These are phyloP conservation scores for silkworm (Bombyx mori) DNA, from an alignment of 1,140 invertebrate species.

Conservation along the genomic window DNA sequence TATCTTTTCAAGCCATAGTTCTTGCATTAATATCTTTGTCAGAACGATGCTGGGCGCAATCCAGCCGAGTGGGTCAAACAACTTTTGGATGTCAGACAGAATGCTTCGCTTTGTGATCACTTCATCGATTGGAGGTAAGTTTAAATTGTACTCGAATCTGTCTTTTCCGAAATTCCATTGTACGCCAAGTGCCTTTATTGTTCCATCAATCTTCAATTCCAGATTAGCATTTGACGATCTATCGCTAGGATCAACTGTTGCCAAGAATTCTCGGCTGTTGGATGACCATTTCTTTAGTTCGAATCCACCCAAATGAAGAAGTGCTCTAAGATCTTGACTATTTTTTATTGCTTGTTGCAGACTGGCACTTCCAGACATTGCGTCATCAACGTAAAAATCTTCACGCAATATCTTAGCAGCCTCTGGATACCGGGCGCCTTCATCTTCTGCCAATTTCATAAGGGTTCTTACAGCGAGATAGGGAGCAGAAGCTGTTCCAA, in stretches of 20 bases:
- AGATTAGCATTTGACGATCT: conserved; percentile 8
- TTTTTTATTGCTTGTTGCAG: not conserved
- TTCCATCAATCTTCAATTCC: conserved; percentile 14
- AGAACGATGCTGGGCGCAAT: not conserved
- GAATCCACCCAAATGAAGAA: conserved; percentile 3
- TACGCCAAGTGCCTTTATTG: conserved; percentile 22
- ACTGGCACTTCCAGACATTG: conserved; percentile 1
- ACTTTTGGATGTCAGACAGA: conserved; percentile 23
- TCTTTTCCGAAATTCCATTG: conserved; percentile 29
- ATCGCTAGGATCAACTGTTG: not conserved
- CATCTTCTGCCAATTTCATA: conserved; percentile 4
- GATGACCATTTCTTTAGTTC: conserved; percentile 5
- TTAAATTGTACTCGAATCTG: conserved; percentile 26
- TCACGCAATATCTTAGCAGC: conserved; percentile 2
- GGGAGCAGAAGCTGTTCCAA: conserved; percentile 9
- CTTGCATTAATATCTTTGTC: not conserved
- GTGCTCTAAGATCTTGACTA: not conserved
- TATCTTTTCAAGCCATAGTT: not conserved
- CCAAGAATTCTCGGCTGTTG: not conserved
- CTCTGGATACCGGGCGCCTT: conserved; percentile 1
- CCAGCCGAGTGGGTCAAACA: conserved; percentile 8
- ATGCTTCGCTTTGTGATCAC: conserved; percentile 30
- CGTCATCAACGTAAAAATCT: conserved; percentile 3
- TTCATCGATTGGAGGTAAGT: conserved; percentile 9
- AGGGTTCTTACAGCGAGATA: conserved; percentile 4